These are phyloP conservation scores for Zosterops lateralis DNA, from an alignment of 2,113 vertebrate genomes.

Conservation along the genomic window DNA sequence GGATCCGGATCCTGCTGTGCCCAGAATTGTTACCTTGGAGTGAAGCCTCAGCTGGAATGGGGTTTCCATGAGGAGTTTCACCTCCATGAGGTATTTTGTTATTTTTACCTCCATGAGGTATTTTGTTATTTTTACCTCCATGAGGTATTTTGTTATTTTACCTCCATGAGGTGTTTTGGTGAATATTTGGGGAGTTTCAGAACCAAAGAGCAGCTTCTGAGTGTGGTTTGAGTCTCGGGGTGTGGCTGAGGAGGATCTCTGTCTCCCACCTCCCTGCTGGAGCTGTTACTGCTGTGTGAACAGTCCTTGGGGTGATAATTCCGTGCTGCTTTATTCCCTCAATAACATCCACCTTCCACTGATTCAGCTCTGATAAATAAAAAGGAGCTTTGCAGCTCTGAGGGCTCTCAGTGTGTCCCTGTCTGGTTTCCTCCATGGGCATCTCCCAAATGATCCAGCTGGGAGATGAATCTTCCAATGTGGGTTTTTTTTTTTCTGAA, in stretches of 20 bases:
- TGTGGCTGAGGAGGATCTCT: background rate
- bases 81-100: too few relatives aligned
- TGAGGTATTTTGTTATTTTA: too few relatives aligned
- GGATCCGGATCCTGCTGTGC: too few relatives aligned
- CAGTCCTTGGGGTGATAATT: background rate
- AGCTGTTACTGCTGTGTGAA: background rate
- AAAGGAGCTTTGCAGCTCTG: background rate
- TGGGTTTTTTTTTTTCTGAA: background rate
- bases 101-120: too few relatives aligned
- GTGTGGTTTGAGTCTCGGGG: rapidly evolving
- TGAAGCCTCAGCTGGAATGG: rapidly evolving
- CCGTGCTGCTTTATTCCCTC: background rate
- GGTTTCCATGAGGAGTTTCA: background rate
- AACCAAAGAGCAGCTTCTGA: background rate
- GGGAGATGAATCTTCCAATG: background rate
- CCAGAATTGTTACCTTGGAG: too few relatives aligned
- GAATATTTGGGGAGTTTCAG: background rate
- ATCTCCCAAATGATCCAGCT: background rate
- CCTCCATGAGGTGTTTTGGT: background rate
- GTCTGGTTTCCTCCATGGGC: background rate
- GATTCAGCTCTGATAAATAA: background rate
- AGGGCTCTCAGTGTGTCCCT: background rate
- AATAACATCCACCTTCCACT: rapidly evolving
- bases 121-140: too few relatives aligned
- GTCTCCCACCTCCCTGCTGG: background rate